Base-by-base conservation (phyloP, 2,888 invertebrate species). In the Tetragonula carbonaria region DNA sequence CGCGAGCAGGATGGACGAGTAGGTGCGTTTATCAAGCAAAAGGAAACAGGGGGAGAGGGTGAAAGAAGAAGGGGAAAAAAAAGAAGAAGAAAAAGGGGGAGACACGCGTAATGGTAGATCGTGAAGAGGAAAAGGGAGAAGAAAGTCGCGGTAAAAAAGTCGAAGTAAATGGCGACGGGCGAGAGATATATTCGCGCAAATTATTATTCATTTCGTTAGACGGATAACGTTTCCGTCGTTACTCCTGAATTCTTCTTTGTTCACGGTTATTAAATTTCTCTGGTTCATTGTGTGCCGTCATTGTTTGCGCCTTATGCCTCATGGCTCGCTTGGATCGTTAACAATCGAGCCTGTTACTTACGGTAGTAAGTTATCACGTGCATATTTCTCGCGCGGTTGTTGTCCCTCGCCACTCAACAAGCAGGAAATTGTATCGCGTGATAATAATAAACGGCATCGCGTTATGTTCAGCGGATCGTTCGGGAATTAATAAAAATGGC, bases 11-110 rank as follows among this genome's bases (percentile, higher is more conserved):
- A 85, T 80, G 82, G 65, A 68, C 72, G 80, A 79, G 77, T 85
- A 67, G 85, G 86, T 82, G 76, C 90, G 89, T 86, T 89, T 90
- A 89, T 87, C 86, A 89, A 86, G 84, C 33, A 65, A 80, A 84
- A 63, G 14, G 70, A 63, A 73, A 51, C 28, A 28, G 28, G 50
- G 62, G 55, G 13, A 28, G 28, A 28, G 28, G 28, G 28, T 28
- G 28, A 28, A 28, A 28, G 28, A 28, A 28, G 28, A 28, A 28
- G 16, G 18, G 23, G 6, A 14, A 23, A 23, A 23, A 23, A 5
- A 59, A 59, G 14, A 16, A 16, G 14, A 5, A 23, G 23, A 6
- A n/a, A 16, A 23, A 2, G 16, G n/a, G 23, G 16, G 28, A 23
- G 23, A 62, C 62, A 16, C 23, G 57, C 53, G 50, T 68, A 57